These are phyloP conservation scores for Lagodon rhomboides DNA, from an alignment of 2,797 vertebrate genomes.

Conservation along the genomic window DNA sequence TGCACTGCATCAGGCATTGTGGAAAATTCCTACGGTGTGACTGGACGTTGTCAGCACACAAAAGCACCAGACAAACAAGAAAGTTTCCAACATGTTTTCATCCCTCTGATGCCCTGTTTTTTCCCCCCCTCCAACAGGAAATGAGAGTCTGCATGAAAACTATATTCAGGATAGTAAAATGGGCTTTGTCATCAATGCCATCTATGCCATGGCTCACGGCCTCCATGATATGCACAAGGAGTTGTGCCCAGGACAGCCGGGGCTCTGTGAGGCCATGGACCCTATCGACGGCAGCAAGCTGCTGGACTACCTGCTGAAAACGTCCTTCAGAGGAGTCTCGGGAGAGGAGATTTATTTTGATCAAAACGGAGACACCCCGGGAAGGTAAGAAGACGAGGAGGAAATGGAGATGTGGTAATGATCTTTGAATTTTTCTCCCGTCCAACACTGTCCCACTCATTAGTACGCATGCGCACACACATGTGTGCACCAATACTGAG, in stretches of 20 bases:
- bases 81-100: background rate
- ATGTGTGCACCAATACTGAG: constrained; percentile 46
- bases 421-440: constrained; percentile 20
- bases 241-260: constrained; percentile 90
- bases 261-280: constrained; percentile 96
- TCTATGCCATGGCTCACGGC: constrained; percentile 98
- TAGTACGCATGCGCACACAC: constrained; percentile 39
- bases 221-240: constrained; percentile 96
- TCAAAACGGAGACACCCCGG: constrained; percentile 97
- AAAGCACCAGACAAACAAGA: constrained; percentile 11
- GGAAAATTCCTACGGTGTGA: constrained; percentile 4
- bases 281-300: constrained; percentile 97
- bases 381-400: constrained; percentile 88
- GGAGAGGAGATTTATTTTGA: constrained; percentile 99
- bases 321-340: constrained; percentile 94
- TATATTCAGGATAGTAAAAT: constrained; percentile 99
- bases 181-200: constrained; percentile 99
- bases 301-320: constrained; percentile 95
- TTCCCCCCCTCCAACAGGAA: constrained; percentile 85
- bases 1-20: background rate
- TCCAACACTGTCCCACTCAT: constrained; percentile 48
- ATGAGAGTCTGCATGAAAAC: constrained; percentile 96
- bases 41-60: constrained; percentile 10
- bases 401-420: constrained; percentile 15
- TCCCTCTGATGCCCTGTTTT: constrained; percentile 16